Conservation (phyloP, 2,888 invertebrate genomes). For the Elmis aenea region DNA sequence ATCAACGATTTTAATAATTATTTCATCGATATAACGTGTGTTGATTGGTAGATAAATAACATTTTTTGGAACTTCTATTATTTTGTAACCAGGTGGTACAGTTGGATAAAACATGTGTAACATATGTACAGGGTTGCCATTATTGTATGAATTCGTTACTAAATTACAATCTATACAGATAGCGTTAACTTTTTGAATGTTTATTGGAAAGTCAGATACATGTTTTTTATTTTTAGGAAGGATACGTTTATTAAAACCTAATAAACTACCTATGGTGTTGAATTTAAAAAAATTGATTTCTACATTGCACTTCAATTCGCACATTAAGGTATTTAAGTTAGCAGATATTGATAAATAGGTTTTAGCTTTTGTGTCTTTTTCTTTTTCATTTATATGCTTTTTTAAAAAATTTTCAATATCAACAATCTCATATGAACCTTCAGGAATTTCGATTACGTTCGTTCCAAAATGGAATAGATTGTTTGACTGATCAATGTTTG, state of each 20-base stretch:
- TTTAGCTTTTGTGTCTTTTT: slow-evolving; percentile 4
- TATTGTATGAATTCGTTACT: too few species aligned
- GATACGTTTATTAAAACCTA: slow-evolving; percentile 9
- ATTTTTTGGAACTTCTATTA: too few species aligned
- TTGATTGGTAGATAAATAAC: too few species aligned
- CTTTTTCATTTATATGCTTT: slow-evolving; percentile 6
- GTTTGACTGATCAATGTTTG: slow-evolving; percentile 35
- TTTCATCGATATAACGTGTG: slow-evolving; percentile 9
- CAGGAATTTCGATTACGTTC: slow-evolving; percentile 26
- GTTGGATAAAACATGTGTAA: slow-evolving; percentile 11
- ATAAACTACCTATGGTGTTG: slow-evolving; percentile 10
- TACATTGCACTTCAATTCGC: slow-evolving; percentile 15
- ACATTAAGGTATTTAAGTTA: too few species aligned
- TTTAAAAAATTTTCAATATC: slow-evolving; percentile 28
- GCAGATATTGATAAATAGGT: slow-evolving; percentile 17
- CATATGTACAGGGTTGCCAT: too few species aligned
- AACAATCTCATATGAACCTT: slow-evolving; percentile 35
- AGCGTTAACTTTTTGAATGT: slow-evolving; percentile 5
- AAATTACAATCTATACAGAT: slow-evolving; percentile 8
- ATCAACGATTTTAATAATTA: slow-evolving; percentile 13
- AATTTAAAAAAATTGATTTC: slow-evolving; percentile 11
- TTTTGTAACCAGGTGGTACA: slow-evolving; percentile 15
- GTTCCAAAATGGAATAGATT: slow-evolving; percentile 32
- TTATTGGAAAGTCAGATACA: slow-evolving; percentile 21
- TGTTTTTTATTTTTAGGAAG: slow-evolving; percentile 11